These are phyloP conservation scores for Dunckerocampus dactyliophorus DNA, from an alignment of 2,113 vertebrate genomes.

Conservation along the genomic window DNA sequence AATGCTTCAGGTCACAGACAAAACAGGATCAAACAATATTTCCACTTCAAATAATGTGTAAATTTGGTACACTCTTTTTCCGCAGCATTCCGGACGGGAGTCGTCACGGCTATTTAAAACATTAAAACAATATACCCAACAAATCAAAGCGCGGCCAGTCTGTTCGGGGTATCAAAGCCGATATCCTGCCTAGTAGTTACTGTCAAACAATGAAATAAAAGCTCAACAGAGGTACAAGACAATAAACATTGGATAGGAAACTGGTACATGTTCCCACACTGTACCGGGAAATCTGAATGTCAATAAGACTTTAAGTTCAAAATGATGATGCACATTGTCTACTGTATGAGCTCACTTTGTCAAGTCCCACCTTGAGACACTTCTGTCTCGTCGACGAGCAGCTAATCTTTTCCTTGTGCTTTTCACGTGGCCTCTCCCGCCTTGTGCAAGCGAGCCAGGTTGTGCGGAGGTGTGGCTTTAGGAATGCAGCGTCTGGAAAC, in stretches of 20 bases:
- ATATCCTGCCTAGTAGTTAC: constrained; percentile 48
- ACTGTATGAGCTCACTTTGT: not conserved
- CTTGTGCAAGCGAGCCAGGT: constrained; percentile 17
- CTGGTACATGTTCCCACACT: constrained; percentile 41
- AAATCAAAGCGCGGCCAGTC: constrained; percentile 48
- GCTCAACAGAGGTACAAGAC: constrained; percentile 28
- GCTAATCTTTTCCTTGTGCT: constrained; percentile 71
- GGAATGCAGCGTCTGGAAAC: not conserved
- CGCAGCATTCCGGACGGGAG: constrained; percentile 5
- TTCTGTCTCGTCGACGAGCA: no score
- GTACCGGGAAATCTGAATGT: constrained; percentile 51
- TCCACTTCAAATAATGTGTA: constrained; percentile 19
- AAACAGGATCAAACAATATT: not conserved
- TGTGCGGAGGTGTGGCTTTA: constrained; percentile 9
- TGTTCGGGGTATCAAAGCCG: constrained; percentile 38
- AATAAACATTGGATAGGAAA: constrained; percentile 62
- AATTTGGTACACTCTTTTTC: constrained; percentile 18
- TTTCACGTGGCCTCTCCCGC: constrained; percentile 46
- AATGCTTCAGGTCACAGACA: no score
- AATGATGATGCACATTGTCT: not conserved
- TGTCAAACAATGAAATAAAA: constrained; percentile 60
- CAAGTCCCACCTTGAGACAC: not conserved
- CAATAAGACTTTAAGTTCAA: constrained; percentile 35
- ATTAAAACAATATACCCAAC: constrained; percentile 38
- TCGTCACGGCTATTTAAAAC: constrained; percentile 49